Evolutionary conservation across 2,113 vertebrate species (phyloP).

Genomic region (Ia io): DNA sequence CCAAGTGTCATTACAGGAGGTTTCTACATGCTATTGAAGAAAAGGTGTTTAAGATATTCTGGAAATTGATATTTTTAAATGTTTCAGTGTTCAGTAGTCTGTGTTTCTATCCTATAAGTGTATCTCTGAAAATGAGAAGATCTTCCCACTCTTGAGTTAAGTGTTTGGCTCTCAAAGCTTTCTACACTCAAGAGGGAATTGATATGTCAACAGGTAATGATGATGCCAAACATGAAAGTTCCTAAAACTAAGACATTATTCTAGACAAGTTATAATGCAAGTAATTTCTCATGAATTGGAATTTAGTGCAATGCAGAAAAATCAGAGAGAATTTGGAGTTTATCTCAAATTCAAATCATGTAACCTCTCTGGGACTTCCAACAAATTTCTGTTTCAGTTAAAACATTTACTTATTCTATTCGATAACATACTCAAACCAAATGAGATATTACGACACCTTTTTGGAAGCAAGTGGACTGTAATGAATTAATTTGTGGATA

Average conservation of each 20-base stretch:
- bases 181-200: neutral
- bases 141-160: neutral
- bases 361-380: neutral
- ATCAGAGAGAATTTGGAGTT: neutral
- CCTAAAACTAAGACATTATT: neutral
- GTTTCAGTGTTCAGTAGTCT: neutral
- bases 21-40: neutral
- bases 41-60: neutral
- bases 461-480: neutral
- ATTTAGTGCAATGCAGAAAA: neutral
- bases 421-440: neutral
- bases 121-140: neutral
- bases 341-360: constrained; percentile 8
- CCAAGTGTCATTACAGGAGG: neutral
- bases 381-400: neutral
- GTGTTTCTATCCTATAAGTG: neutral
- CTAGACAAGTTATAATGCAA: neutral
- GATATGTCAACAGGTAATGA: neutral
- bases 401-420: neutral
- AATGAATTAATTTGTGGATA: neutral
- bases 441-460: neutral
- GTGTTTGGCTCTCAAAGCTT: neutral
- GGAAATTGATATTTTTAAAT: neutral
- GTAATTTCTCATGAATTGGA: neutral
- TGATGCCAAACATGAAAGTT: neutral